Percentiles rank a stretch among this genome's conserved stretches.
Conservation (phyloP, 2,888 invertebrate genomes). For the Eueremaeus valkanovi region DNA sequence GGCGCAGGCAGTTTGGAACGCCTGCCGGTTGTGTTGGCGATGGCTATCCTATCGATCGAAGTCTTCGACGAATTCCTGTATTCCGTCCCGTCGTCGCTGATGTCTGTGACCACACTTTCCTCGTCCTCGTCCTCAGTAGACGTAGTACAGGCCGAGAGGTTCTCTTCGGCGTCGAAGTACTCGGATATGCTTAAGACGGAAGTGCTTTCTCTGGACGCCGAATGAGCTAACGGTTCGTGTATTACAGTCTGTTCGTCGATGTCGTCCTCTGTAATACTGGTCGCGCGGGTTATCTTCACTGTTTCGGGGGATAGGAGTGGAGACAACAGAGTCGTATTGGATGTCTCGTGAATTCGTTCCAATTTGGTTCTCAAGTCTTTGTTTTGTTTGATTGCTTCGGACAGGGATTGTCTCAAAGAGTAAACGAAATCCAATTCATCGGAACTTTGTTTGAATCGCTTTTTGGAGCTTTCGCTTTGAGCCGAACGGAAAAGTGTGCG, state of each 20-base stretch:
- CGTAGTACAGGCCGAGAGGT: constrained; percentile 57
- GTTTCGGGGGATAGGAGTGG: constrained; percentile 36
- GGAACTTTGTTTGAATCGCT: neutral
- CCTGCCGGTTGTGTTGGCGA: constrained; percentile 57
- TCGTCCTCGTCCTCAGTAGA: constrained; percentile 62
- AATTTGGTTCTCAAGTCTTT: constrained; percentile 61
- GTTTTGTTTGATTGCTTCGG: constrained; percentile 66
- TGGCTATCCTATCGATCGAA: neutral
- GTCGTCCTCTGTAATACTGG: constrained; percentile 36
- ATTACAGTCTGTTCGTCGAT: constrained; percentile 42
- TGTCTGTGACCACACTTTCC: constrained; percentile 44
- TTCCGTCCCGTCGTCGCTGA: constrained; percentile 40
- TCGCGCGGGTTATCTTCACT: constrained; percentile 6
- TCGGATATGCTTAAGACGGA: constrained; percentile 71
- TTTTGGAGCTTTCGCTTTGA: constrained; percentile 17
- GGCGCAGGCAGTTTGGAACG: constrained; percentile 67
- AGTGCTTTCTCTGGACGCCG: constrained; percentile 67
- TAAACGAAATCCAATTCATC: constrained; percentile 11
- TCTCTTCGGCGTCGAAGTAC: constrained; percentile 75
- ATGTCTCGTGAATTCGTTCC: constrained; percentile 52
- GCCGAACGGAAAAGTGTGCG: constrained; percentile 26
- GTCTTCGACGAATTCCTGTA: constrained; percentile 16
- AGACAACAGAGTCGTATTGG: constrained; percentile 57
- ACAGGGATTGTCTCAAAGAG: constrained; percentile 12
- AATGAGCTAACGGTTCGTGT: constrained; percentile 60